Conservation (phyloP, 2,888 invertebrate genomes). For the Andrena camellia region DNA sequence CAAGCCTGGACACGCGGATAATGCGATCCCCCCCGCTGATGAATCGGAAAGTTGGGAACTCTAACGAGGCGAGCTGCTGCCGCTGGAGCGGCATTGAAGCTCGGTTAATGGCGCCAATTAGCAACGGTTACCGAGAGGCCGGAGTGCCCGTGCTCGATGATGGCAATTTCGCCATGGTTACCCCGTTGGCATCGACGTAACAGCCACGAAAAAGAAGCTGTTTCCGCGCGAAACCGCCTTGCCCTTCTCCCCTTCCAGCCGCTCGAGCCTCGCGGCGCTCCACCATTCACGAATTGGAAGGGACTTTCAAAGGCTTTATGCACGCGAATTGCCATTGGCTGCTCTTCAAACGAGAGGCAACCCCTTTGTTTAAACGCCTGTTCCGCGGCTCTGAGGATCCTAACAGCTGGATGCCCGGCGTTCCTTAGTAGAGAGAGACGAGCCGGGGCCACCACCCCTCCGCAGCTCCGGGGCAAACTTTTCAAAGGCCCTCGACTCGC, state of each 20-base stretch:
- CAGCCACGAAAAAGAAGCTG: conserved; percentile 43
- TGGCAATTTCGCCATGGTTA: conserved; percentile 71
- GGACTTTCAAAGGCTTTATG: conserved; percentile 47
- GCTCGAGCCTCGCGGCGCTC: conserved; percentile 18
- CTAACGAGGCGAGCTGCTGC: conserved; percentile 30
- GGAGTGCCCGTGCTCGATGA: conserved; percentile 56
- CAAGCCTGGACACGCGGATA: neutral
- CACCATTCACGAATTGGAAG: conserved; percentile 33
- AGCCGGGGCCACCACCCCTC: conserved; percentile 6
- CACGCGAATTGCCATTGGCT: conserved; percentile 59
- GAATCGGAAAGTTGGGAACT: conserved; percentile 37
- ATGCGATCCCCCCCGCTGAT: conserved; percentile 18
- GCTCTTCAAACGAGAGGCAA: conserved; percentile 54
- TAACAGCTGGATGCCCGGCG: conserved; percentile 47
- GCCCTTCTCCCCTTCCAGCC: neutral
- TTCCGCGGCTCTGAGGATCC: conserved; percentile 35
- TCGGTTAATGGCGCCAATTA: conserved; percentile 64
- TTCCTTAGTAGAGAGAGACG: conserved; percentile 32
- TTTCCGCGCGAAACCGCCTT: conserved; percentile 19
- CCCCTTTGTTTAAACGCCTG: conserved; percentile 56
- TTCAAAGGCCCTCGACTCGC: conserved; percentile 21
- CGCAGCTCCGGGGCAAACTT: conserved; percentile 32
- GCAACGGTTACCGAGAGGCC: conserved; percentile 52
- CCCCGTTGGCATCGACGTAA: conserved; percentile 65
- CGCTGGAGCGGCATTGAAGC: conserved; percentile 16